Percentiles rank a stretch among this genome's conserved stretches.
These are phyloP conservation scores for Nycticryphes semicollaris DNA, from an alignment of 2,113 vertebrate genomes.

Conservation along the genomic window DNA sequence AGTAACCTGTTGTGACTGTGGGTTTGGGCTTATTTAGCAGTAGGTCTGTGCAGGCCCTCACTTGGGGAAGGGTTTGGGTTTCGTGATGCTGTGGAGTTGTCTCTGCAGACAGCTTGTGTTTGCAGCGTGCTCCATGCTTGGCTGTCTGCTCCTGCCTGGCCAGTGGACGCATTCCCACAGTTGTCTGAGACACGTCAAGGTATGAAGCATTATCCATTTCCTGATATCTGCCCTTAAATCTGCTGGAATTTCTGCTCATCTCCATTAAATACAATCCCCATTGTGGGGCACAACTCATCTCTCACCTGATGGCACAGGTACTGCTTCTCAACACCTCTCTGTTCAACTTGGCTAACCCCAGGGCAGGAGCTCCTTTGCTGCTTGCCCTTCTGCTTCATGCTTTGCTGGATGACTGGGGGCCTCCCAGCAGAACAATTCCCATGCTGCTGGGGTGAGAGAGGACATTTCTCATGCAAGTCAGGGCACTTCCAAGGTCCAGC, in stretches of 20 bases:
- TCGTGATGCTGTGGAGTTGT: not conserved
- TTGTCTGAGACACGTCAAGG: not conserved
- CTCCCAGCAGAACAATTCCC: slow-evolving; percentile 22
- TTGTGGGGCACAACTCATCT: not conserved
- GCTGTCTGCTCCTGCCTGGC: not conserved
- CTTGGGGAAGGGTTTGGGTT: not conserved
- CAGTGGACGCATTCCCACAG: not conserved
- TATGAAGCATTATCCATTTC: slow-evolving; percentile 30
- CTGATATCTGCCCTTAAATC: slow-evolving; percentile 21
- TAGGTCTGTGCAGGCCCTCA: not conserved
- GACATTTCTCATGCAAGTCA: slow-evolving; percentile 57
- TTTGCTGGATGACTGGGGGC: not conserved
- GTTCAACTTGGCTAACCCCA: not conserved
- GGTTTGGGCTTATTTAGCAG: not conserved
- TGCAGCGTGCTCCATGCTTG: not conserved
- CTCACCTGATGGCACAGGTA: not conserved
- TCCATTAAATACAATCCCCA: not conserved
- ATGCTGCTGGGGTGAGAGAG: slow-evolving; percentile 55
- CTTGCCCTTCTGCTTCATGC: not conserved
- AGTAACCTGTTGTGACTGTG: not conserved
- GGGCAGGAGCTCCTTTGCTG: not conserved
- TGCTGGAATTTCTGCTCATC: slow-evolving; percentile 2
- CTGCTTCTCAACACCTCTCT: rapidly evolving
- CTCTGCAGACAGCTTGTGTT: not conserved
- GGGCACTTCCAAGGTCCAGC: slow-evolving; percentile 59